These are phyloP conservation scores for Rhopalosiphum padi DNA, from an alignment of 1,140 invertebrate genomes.

Conservation along the genomic window DNA sequence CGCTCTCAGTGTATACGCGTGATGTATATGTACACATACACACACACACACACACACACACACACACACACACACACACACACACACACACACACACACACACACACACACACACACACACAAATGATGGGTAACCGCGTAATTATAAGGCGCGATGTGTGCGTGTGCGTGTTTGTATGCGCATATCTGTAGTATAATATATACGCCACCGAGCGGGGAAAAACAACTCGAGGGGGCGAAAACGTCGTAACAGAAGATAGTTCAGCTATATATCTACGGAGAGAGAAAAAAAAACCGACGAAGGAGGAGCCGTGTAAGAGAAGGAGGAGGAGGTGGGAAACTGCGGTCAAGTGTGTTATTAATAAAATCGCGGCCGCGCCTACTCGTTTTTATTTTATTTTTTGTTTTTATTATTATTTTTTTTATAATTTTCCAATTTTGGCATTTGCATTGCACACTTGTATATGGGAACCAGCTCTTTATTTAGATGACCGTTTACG, in stretches of 20 bases:
- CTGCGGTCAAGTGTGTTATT: conserved; percentile 24
- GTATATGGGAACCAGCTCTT: not conserved
- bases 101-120: not conserved
- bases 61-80: not conserved
- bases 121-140: conserved; percentile 25
- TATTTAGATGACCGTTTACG: not conserved
- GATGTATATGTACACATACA: not conserved
- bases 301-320: not conserved
- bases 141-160: conserved; percentile 48
- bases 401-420: not conserved
- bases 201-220: conserved; percentile 7
- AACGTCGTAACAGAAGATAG: not conserved
- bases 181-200: not conserved
- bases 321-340: conserved; percentile 32
- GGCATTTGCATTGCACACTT: not conserved
- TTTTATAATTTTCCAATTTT: conserved; percentile 6
- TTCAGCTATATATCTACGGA: not conserved
- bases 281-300: not conserved
- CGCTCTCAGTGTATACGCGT: not conserved
- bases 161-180: not conserved
- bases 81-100: not conserved
- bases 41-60: not conserved
- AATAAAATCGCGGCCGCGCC: conserved; percentile 47
- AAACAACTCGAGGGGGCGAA: not conserved
- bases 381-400: conserved; percentile 35